Base-by-base conservation (phyloP, 1,140 invertebrate species). In the Eupristina koningsbergeri region DNA sequence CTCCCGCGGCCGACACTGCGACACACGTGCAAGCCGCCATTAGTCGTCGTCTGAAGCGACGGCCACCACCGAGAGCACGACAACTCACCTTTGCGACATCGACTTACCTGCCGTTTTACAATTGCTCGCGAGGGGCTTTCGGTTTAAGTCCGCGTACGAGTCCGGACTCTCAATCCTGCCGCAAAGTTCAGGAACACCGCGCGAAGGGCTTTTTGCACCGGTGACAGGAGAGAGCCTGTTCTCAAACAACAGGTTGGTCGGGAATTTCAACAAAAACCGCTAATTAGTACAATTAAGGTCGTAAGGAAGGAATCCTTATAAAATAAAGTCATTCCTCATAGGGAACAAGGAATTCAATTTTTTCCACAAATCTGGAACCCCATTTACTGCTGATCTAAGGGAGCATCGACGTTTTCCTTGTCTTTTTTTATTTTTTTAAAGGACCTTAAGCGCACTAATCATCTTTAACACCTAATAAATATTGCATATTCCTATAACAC, bases 31-130 rank as follows among this genome's bases (percentile, higher is more conserved):
- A 50, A 45, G 6, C 19, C 22, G 58, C 71, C 61, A 82, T 64
- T 76, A 76, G 73, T 53, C 69, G 39, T 50, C 26, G 71, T 45
- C 29, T 36, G 41, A 41, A 22, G 19, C 9, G 13, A 22, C 34
- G 39, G 15, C 22, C 7, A 13, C 29, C n/a, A 34, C 73, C 22
- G 36, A 36, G 19, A 67, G 34, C 67, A 13, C 36, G 19, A 41
- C 39, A 8, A 26, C 36, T 41, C 15, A 41, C 47, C 29, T 82
- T 82, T 76, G 71, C 80, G 80, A 82, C 80, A 82, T 82, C 80
- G 73, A 76, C 76, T 67, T 63, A 45, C 67, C 29, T 39, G 29
- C 71, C 50, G 34, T 50, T 76, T 82, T 76, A 76, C 73, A 29
- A 82, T 82, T 82, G 73, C 36, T 19, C n/a, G 58, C 17, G 29